Evolutionary conservation across 2,888 invertebrate species (phyloP), one percentile per base, ranked within the genome.

Genomic region (Beris morrisii): DNA sequence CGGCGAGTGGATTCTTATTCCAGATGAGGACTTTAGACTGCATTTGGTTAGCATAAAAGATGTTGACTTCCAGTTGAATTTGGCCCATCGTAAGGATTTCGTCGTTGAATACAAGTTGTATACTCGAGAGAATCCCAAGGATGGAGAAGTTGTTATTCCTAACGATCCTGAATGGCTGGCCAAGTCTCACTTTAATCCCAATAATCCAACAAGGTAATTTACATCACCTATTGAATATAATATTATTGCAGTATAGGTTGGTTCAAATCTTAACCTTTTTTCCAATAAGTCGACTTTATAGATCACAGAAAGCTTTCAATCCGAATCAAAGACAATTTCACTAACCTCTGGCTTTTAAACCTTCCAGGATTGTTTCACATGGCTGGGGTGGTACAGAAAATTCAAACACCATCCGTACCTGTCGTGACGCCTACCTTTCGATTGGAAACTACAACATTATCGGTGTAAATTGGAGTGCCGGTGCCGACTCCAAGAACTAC

Each of bases 51-150:
- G 28, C 38, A 11, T 52, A 3, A 38, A 38, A 5, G 50, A 61
- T 12, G 50, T 61, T 38, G 52, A 61, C 12, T 13, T 22, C 6
- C 15, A 50, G 22, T 4, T 32, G 22, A 22, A 11, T 6, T 38
- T 38, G 22, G 38, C 9, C 2, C 3, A 6, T 4, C 61, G 61
- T 4, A 32, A 12, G 3, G 31, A 30, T 5, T 32, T 50, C 22
- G 15, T 6, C 22, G 68, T 70, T 3, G 52, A 55, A 30, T 72
- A 67, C 52, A 65, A 64, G 50, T 53, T 82, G 4, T 83, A 72
- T 64, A 81, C 82, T 0, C 76, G 76, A 28, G 13, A 66, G 1
- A 73, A 70, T 64, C 69, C 71, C 1, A 55, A 6, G 4, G 53
- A 48, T n/a, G 70, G 71, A 0, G 66, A 71, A 48, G 45, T 70